These are phyloP conservation scores for Erebia palarica DNA, from an alignment of 2,888 invertebrate species.

Conservation along the genomic window DNA sequence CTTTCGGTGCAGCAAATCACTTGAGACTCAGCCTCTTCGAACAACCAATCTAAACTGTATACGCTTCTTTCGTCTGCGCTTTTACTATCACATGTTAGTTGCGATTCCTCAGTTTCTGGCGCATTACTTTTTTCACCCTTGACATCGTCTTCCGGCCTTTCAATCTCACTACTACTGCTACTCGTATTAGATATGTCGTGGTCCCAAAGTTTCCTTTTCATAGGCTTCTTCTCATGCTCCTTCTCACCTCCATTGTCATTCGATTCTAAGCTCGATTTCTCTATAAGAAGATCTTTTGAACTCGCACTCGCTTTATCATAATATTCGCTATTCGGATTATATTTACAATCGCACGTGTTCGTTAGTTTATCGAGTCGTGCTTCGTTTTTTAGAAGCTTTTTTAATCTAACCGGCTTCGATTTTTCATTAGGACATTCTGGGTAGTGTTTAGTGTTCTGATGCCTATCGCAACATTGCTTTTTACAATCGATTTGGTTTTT, in stretches of 20 bases:
- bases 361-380: slow-evolving; percentile 53
- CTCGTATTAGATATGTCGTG: slow-evolving; percentile 83
- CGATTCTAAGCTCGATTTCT: slow-evolving; percentile 79
- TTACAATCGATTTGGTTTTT: slow-evolving; percentile 67
- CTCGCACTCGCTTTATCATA: slow-evolving; percentile 86
- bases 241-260: slow-evolving; percentile 72
- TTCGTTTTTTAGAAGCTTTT: slow-evolving; percentile 67
- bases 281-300: slow-evolving; percentile 87
- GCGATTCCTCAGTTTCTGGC: slow-evolving; percentile 66
- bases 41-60: slow-evolving; percentile 77
- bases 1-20: slow-evolving; percentile 54
- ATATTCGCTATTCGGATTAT: slow-evolving; percentile 62
- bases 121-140: slow-evolving; percentile 53
- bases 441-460: slow-evolving; percentile 55
- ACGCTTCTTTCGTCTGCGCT: slow-evolving; percentile 73
- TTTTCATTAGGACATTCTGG: slow-evolving; percentile 65
- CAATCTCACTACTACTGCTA: slow-evolving; percentile 79
- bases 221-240: slow-evolving; percentile 55
- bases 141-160: slow-evolving; percentile 53
- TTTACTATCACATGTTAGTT: slow-evolving; percentile 64
- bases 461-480: slow-evolving; percentile 68
- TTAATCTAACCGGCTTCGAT: slow-evolving; percentile 71
- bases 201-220: slow-evolving; percentile 75
- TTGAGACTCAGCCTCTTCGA: slow-evolving; percentile 62
- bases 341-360: slow-evolving; percentile 65